Conservation (phyloP, 2,888 invertebrate species). For the Lasioglossum villosulum region DNA sequence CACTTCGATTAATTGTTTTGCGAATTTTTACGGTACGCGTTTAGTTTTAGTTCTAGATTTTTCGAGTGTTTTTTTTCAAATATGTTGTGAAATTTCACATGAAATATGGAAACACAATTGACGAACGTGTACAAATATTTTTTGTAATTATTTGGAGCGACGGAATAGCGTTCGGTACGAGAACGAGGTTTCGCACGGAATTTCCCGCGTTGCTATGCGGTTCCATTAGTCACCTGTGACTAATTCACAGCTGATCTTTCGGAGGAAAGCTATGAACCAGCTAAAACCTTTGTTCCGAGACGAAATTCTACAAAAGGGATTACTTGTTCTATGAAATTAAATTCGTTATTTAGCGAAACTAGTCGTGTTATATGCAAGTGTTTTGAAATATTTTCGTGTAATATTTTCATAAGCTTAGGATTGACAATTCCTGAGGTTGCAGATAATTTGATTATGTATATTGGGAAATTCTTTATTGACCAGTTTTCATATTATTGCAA, state of each 20-base stretch:
- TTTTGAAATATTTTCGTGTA: too few relatives aligned
- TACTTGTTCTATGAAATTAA: not conserved
- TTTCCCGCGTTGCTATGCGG: slow-evolving; percentile 9
- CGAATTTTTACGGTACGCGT: not conserved
- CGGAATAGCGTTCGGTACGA: not conserved
- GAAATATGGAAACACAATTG: not conserved
- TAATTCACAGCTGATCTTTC: slow-evolving; percentile 5
- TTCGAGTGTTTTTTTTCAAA: not conserved
- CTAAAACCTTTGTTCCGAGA: not conserved
- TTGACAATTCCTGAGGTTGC: not conserved
- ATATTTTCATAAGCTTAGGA: not conserved
- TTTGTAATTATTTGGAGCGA: not conserved
- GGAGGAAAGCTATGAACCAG: not conserved
- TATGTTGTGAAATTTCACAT: not conserved
- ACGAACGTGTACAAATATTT: not conserved
- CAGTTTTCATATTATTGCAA: not conserved
- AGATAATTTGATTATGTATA: not conserved
- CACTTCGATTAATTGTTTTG: not conserved
- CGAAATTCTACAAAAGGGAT: not conserved
- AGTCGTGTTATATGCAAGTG: not conserved
- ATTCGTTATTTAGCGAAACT: not conserved
- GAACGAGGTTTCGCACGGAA: not conserved
- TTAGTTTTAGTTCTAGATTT: not conserved
- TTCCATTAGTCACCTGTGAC: not conserved
- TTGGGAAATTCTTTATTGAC: too few relatives aligned